These are phyloP conservation scores for Elaeidobius kamerunicus DNA, from an alignment of 2,888 invertebrate genomes.

Conservation along the genomic window DNA sequence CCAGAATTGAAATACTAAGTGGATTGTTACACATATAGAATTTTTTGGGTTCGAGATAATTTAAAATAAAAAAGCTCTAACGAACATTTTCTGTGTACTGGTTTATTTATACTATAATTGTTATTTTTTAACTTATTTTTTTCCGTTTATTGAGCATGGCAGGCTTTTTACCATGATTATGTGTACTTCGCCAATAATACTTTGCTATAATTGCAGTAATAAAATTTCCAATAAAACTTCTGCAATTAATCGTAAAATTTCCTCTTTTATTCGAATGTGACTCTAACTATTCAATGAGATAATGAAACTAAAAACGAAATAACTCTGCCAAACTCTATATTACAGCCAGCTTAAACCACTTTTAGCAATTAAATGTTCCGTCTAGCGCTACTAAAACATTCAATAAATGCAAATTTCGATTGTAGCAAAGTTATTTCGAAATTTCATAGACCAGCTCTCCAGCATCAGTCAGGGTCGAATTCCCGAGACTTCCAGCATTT, in stretches of 20 bases:
- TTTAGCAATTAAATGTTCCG: constrained; percentile 27
- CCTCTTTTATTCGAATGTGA: constrained; percentile 8
- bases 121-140: no score
- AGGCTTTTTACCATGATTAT: no score
- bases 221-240: constrained; percentile 13
- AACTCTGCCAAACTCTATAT: constrained; percentile 18
- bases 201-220: no score
- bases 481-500: constrained; percentile 14
- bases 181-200: no score
- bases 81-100: no score
- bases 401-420: constrained; percentile 30
- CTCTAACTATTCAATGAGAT: constrained; percentile 14
- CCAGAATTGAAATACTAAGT: no score
- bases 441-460: constrained; percentile 20
- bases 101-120: no score
- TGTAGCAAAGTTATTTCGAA: constrained; percentile 25
- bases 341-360: constrained; percentile 23
- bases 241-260: constrained; percentile 15
- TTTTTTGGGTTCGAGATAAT: no score
- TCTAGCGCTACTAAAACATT: constrained; percentile 25
- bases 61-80: no score
- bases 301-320: constrained; percentile 18
- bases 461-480: constrained; percentile 18
- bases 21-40: no score
- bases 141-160: no score